Evolutionary conservation across 2,797 vertebrate species (phyloP), one percentile per base, ranked within the genome.

Genomic region (Mallotus villosus): DNA sequence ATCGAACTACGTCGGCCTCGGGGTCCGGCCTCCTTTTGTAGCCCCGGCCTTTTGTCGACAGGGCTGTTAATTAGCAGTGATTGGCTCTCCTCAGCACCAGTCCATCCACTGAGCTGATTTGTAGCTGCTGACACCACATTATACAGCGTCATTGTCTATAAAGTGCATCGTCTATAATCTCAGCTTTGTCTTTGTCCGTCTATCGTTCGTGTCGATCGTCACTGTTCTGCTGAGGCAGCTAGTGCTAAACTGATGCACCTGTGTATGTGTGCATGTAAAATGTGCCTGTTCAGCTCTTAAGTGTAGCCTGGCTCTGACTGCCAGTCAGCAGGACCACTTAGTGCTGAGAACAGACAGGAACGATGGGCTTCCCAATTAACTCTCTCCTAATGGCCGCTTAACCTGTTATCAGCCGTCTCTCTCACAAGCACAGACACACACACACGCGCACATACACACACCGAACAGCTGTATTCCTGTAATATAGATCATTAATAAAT

Each of bases 51-150:
- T 19, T 53, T 60, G 27, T 73, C 82, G 83, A 83, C 84, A 76
- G 63, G 67, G 34, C 85, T 77, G 81, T 88, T 90, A 86, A 89
- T 75, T 84, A 83, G 77, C 76, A 67, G 63, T 81, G 71, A 82
- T 75, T 78, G 61, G 74, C 74, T 67, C 74, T 58, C 61, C 71
- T 82, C 80, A 73, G 82, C 81, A 78, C 57, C 46, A 22, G 75
- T 63, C 67, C 63, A 68, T 63, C 72, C 66, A 29, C 72, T 34
- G 53, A 57, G 24, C n/a, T 17, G 3, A 21, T 27, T 3, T 12
- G 11, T 57, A 27, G 2, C 67, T 51, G 55, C 70, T 71, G 57
- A 72, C 75, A 62, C 63, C 32, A 25, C 53, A 21, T 25, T 68
- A 76, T 71, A 77, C 76, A 75, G 66, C 76, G 63, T 69, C 70